phyloP scores from a whole-genome alignment of 2,888 invertebrate genomes.

The Anorthoa munda region DNA sequence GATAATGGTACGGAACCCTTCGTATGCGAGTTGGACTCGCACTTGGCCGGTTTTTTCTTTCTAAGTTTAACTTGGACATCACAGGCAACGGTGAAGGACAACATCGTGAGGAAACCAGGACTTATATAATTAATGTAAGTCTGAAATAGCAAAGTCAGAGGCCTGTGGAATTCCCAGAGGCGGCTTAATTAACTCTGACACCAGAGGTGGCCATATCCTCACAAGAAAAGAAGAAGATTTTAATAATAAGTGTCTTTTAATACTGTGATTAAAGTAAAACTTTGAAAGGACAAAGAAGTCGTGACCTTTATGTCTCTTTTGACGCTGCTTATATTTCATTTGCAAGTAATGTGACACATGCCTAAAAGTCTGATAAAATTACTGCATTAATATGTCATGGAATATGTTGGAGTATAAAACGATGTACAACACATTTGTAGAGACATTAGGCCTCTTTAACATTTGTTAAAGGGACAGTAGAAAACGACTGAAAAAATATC shows the following conservation, averaged over 20 bases:
- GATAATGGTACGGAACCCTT: too few species aligned
- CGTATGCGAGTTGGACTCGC: too few species aligned
- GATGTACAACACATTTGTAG: neutral
- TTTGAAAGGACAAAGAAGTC: conserved; percentile 34
- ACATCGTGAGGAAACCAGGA: too few species aligned
- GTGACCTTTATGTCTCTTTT: conserved; percentile 24
- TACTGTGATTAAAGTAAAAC: conserved; percentile 18
- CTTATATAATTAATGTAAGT: too few species aligned
- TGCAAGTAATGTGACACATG: conserved; percentile 3
- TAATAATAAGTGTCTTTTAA: neutral
- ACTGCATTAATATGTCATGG: conserved; percentile 1
- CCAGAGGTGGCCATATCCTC: too few species aligned
- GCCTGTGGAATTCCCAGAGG: too few species aligned
- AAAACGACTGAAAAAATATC: neutral
- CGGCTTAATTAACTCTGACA: too few species aligned
- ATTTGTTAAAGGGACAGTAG: neutral
- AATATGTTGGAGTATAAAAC: neutral
- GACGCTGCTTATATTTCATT: neutral
- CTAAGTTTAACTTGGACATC: too few species aligned
- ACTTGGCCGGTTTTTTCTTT: too few species aligned
- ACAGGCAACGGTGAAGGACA: too few species aligned
- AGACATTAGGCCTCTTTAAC: neutral
- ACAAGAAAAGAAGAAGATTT: too few species aligned
- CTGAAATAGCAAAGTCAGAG: too few species aligned
- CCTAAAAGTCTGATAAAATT: neutral